Evolutionary conservation across 2,797 vertebrate genomes (phyloP), one percentile per base, ranked within the genome.

Genomic region (Microctenopoma stevenorrisi): DNA sequence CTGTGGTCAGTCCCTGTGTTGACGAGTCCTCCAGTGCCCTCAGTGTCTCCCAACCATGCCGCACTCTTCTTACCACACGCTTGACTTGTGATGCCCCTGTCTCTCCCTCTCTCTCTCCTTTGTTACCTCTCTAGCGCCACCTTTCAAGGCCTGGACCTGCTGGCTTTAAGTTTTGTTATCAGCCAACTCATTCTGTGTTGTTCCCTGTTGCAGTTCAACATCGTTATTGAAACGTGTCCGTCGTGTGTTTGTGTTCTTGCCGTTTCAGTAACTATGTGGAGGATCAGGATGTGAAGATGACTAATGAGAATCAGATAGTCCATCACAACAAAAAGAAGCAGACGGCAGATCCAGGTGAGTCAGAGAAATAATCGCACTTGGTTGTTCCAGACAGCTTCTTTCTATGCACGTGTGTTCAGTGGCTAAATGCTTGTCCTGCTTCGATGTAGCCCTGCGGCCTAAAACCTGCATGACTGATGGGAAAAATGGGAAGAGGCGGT

Each of bases 251-350:
- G 16, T 72, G 54, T 79, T 66, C 51, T 82, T 30, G 55, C 62
- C 82, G 80, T 87, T 82, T 2, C 89, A 98, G 97, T 81, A 95
- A 95, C 53, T 94, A 95, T 1, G 91, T 95, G 55, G 96, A 96
- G 81, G 97, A 97, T 79, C 98, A 99, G 91, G 98, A 99, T 38
- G 96, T 99, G 72, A 96, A 94, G 90, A 95, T 99, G 96, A 96
- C 94, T 86, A 96, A 99, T n/a, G 97, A 99, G 78, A 98, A 98
- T 82, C 95, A 97, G 86, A 88, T 98, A 11, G 86, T 99, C 66
- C 94, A 94, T 68, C 94, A 95, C 72, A 95, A 83, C 86, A 96
- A 94, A 76, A 96, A 93, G 88, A 96, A 95, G 68, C 95, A 92
- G 74, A 80, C 78, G 0, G 96, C 94, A 25, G 96, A 99, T 84